Conservation (phyloP, 2,797 vertebrate species). For the Mionectes olivaceus region DNA sequence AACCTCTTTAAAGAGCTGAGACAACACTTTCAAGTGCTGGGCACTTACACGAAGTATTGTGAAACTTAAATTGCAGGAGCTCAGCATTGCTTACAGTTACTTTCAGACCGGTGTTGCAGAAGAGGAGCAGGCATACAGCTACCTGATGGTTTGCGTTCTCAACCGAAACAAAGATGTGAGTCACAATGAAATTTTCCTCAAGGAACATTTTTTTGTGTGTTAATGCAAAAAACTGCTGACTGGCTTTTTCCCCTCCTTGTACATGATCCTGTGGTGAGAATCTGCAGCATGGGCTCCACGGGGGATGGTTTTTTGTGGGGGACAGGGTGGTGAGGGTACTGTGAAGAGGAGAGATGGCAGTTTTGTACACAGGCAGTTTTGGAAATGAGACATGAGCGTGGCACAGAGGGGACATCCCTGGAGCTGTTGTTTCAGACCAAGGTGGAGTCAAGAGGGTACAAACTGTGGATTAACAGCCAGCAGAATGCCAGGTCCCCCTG, state of each 20-base stretch:
- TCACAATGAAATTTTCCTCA: not conserved
- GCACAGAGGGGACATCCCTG: not conserved
- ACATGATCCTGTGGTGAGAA: not conserved
- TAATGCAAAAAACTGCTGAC: not conserved
- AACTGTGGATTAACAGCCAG: not conserved
- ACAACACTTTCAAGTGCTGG: not conserved
- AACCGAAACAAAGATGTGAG: not conserved
- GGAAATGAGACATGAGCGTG: rapidly evolving
- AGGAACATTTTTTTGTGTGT: not conserved
- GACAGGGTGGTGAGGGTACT: rapidly evolving
- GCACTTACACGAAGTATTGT: not conserved
- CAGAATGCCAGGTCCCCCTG: not conserved
- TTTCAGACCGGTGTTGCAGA: not conserved
- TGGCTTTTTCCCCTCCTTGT: not conserved
- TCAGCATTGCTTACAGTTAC: not conserved
- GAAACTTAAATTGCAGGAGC: not conserved
- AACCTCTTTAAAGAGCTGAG: conserved; percentile 12
- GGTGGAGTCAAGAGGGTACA: not conserved
- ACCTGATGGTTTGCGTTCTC: not conserved
- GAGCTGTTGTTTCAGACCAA: not conserved
- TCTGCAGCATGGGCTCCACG: rapidly evolving
- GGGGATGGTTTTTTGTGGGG: not conserved
- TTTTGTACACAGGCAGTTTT: not conserved
- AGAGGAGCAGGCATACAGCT: not conserved
- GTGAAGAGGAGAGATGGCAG: not conserved